Evolutionary conservation across 1,140 invertebrate genomes (phyloP).

Genomic region (Drosophila varians): DNA sequence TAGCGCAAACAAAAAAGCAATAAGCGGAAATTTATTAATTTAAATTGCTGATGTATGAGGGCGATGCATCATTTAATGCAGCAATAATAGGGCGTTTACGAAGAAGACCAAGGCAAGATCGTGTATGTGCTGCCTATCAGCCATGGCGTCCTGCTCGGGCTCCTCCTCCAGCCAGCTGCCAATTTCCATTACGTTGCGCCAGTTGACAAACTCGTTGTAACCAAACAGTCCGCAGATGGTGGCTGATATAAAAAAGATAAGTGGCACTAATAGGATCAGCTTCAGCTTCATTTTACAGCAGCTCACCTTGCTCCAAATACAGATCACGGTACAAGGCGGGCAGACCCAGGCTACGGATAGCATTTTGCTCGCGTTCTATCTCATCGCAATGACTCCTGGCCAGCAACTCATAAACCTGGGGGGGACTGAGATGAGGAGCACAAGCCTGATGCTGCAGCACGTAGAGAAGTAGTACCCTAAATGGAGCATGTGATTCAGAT

Average conservation of each 20-base stretch:
- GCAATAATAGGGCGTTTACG: constrained; percentile 64
- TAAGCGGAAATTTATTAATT: constrained; percentile 67
- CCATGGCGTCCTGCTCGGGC: constrained; percentile 13
- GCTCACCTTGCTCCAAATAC: constrained; percentile 74
- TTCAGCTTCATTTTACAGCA: neutral
- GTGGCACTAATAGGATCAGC: neutral
- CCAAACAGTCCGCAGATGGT: constrained; percentile 74
- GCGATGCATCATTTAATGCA: constrained; percentile 39
- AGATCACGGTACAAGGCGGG: constrained; percentile 64
- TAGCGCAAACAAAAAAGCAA: constrained; percentile 58
- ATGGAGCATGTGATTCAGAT: neutral
- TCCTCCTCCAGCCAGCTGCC: constrained; percentile 59
- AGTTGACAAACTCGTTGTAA: constrained; percentile 76
- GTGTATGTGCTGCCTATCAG: constrained; percentile 52
- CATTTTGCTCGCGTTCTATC: constrained; percentile 67
- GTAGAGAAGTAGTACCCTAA: constrained; percentile 68
- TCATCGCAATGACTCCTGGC: constrained; percentile 60
- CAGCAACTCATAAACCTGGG: constrained; percentile 58
- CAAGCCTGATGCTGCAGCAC: constrained; percentile 71
- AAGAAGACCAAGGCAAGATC: constrained; percentile 70
- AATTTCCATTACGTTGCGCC: constrained; percentile 72
- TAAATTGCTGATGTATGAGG: too few species aligned
- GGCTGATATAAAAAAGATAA: constrained; percentile 34
- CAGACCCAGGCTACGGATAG: constrained; percentile 62
- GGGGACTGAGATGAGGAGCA: constrained; percentile 50